A percentile compares a stretch with the other conserved stretches of the same genome.
Conservation (phyloP, 2,797 vertebrate species). For the Saxicola maurus region DNA sequence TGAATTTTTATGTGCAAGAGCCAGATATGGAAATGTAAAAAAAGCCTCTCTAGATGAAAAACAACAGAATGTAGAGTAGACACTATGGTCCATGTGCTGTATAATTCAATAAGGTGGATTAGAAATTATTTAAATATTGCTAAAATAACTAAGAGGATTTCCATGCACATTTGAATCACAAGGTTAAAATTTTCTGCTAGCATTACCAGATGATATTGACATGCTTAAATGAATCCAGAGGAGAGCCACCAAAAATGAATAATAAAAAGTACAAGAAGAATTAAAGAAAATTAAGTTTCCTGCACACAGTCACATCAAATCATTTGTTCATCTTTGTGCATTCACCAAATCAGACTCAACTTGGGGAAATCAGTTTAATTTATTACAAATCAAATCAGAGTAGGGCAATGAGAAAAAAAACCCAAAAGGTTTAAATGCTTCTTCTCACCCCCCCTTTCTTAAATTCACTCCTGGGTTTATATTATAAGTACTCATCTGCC, state of each 20-base stretch:
- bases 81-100: neutral
- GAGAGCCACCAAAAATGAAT: neutral
- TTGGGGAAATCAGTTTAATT: neutral
- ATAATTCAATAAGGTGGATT: neutral
- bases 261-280: neutral
- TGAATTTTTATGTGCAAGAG: neutral
- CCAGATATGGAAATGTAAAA: neutral
- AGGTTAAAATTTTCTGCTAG: neutral
- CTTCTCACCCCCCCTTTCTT: neutral
- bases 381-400: neutral
- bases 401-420: neutral
- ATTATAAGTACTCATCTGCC: neutral
- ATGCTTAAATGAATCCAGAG: neutral
- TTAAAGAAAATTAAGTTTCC: neutral
- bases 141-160: neutral
- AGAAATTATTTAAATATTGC: neutral
- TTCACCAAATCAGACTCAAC: neutral
- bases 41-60: neutral
- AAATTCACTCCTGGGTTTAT: neutral
- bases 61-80: rapidly evolving
- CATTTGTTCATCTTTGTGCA: neutral
- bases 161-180: neutral
- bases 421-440: neutral
- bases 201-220: neutral
- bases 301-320: neutral